Percentiles rank a stretch among this genome's conserved stretches.
phyloP scores from a whole-genome alignment of 2,113 vertebrate species.

The Sphaerodactylus townsendi region DNA sequence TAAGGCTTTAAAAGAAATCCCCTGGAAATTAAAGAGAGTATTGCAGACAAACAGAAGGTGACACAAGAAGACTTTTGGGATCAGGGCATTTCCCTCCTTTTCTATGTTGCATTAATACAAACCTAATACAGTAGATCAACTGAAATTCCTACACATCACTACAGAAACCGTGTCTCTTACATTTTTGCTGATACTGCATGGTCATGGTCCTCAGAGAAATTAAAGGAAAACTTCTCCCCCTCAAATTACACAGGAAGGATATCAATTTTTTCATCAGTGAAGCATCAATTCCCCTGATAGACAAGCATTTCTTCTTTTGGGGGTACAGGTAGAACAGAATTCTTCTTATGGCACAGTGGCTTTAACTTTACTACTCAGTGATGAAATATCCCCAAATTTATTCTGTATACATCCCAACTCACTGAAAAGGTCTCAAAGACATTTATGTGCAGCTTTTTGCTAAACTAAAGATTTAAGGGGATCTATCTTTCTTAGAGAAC shows the following conservation, averaged over 20 bases:
- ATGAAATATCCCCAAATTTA: slow-evolving; percentile 7
- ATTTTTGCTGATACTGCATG: neutral
- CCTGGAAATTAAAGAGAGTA: slow-evolving; percentile 50
- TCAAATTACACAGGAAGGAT: neutral
- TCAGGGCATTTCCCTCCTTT: slow-evolving; percentile 7
- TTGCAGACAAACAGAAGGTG: slow-evolving; percentile 45
- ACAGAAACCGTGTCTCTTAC: slow-evolving; percentile 3
- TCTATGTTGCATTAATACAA: slow-evolving; percentile 11
- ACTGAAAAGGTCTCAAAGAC: slow-evolving; percentile 8
- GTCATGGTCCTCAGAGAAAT: neutral
- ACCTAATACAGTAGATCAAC: slow-evolving; percentile 36
- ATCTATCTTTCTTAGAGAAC: slow-evolving; percentile 1
- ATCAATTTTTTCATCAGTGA: neutral
- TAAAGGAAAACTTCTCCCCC: neutral
- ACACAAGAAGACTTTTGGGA: slow-evolving; percentile 46
- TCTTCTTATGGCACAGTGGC: neutral
- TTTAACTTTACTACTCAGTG: neutral
- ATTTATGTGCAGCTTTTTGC: slow-evolving; percentile 34
- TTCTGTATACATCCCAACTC: neutral
- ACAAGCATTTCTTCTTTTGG: neutral
- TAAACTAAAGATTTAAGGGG: slow-evolving; percentile 27
- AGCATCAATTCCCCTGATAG: too few relatives aligned
- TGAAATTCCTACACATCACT: slow-evolving; percentile 23
- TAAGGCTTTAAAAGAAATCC: slow-evolving; percentile 55
- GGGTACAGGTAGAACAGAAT: rapidly evolving